Conservation (phyloP, 2,797 vertebrate species). For the Semotilus atromaculatus region DNA sequence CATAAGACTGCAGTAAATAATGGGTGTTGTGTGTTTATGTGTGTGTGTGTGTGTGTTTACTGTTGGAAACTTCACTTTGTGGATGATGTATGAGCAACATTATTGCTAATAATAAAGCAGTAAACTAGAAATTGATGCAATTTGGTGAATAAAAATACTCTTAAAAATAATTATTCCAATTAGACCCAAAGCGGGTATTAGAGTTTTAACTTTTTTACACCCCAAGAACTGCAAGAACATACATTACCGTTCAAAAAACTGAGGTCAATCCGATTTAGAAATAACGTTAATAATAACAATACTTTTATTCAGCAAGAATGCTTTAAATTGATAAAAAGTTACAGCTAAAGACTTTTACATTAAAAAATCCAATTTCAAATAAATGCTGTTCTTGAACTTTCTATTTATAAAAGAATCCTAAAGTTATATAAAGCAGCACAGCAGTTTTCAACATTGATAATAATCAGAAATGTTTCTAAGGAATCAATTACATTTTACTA, state of each 20-base stretch:
- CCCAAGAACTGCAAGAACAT: background rate
- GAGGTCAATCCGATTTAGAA: background rate
- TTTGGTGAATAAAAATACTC: background rate
- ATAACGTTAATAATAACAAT: background rate
- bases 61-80: background rate
- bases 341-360: background rate
- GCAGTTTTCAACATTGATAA: background rate
- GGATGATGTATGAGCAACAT: conserved; percentile 1
- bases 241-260: background rate
- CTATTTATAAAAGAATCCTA: background rate
- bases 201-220: background rate
- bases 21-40: background rate
- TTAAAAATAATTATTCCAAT: conserved; percentile 9
- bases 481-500: background rate
- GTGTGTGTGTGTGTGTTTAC: conserved; percentile 17
- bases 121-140: background rate
- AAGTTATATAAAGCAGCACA: background rate
- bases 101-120: conserved; percentile 6
- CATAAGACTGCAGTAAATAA: conserved; percentile 13
- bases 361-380: background rate
- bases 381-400: background rate
- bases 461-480: background rate
- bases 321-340: background rate
- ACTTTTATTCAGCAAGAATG: background rate
- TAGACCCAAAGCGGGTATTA: background rate